These are phyloP conservation scores for Scyliorhinus canicula DNA, from an alignment of 2,797 vertebrate species.

Conservation along the genomic window DNA sequence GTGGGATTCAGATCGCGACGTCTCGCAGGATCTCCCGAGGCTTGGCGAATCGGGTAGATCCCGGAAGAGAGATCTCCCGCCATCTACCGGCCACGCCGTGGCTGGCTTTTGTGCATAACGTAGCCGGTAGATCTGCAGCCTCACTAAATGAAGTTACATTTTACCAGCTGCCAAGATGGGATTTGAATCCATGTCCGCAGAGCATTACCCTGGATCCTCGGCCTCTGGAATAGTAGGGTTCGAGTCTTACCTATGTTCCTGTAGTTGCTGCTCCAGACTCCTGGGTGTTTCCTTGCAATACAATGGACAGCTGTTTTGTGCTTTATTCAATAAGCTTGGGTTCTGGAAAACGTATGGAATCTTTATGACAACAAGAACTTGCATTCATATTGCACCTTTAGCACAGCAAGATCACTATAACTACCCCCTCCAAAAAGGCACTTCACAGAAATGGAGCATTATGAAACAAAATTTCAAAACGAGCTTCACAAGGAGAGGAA, in stretches of 20 bases:
- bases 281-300: conserved; percentile 88
- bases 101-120: too few relatives aligned
- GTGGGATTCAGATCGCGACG: too few relatives aligned
- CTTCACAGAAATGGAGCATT: background rate
- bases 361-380: background rate
- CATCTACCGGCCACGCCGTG: too few relatives aligned
- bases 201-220: too few relatives aligned
- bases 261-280: conserved; percentile 92
- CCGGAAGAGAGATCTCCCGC: too few relatives aligned
- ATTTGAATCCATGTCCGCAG: too few relatives aligned
- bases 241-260: conserved; percentile 82
- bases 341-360: conserved; percentile 58
- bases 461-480: background rate
- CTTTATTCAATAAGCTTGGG: conserved; percentile 72
- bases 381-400: background rate
- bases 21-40: too few relatives aligned
- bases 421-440: background rate
- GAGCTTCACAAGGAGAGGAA: background rate
- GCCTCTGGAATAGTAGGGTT: background rate
- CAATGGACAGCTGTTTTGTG: conserved; percentile 80
- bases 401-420: background rate
- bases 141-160: too few relatives aligned
- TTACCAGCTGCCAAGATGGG: too few relatives aligned
- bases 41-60: too few relatives aligned
- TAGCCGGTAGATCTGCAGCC: too few relatives aligned